Percentiles rank a stretch among this genome's conserved stretches.
phyloP scores from a whole-genome alignment of 2,113 vertebrate species.

The Aldabrachelys gigantea region DNA sequence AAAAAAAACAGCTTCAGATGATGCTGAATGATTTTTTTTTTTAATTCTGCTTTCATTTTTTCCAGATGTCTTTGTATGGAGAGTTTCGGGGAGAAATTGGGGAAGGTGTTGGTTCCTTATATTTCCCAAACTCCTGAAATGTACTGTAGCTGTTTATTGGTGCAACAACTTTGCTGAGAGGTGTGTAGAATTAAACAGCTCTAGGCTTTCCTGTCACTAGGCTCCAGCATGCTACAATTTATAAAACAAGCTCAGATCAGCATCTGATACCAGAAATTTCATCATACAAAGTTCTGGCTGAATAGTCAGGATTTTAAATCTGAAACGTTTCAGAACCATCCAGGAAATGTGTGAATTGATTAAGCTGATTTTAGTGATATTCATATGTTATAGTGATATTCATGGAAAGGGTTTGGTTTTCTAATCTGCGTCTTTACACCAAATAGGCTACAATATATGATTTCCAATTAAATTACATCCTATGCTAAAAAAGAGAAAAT shows the following conservation, averaged over 20 bases:
- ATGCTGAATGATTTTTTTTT: slow-evolving; percentile 19
- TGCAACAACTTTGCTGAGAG: neutral
- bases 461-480: neutral
- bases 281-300: neutral
- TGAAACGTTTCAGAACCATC: neutral
- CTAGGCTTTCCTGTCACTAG: neutral
- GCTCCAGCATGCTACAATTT: neutral
- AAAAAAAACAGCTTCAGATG: slow-evolving; percentile 41
- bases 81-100: neutral
- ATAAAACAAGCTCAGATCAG: neutral
- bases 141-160: neutral
- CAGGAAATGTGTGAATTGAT: neutral
- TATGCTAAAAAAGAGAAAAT: neutral
- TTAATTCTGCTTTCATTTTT: neutral
- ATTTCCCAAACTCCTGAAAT: neutral
- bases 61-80: neutral
- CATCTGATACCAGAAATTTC: neutral
- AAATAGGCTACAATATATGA: neutral
- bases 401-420: neutral
- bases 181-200: neutral
- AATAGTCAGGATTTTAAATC: neutral
- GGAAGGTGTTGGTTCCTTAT: neutral
- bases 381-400: neutral
- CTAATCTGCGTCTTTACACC: neutral
- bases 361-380: neutral